Evolutionary conservation across 2,888 invertebrate species (phyloP).

Genomic region (Doris montereyensis): DNA sequence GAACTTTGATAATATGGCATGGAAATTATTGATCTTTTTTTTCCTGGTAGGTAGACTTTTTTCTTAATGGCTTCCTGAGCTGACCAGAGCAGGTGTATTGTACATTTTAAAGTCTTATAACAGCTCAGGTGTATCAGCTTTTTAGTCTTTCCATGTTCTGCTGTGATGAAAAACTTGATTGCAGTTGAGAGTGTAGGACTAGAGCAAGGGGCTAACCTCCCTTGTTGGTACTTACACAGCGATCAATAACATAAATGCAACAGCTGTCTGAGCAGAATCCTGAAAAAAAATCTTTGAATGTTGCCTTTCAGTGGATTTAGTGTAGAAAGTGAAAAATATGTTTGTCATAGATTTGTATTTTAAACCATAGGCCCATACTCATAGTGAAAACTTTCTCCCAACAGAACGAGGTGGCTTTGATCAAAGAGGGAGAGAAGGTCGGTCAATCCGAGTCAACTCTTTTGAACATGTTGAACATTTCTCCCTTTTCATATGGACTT

Average conservation of each 20-base stretch:
- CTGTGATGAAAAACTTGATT: conserved; percentile 37
- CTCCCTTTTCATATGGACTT: conserved; percentile 99
- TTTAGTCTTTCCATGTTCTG: too few species aligned
- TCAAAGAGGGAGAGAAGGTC: conserved; percentile 93
- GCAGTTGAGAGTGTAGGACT: conserved; percentile 35
- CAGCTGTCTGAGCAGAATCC: conserved; percentile 39
- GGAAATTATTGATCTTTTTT: too few species aligned
- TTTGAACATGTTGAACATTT: conserved; percentile 99
- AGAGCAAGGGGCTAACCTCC: conserved; percentile 36
- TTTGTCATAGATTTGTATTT: not conserved
- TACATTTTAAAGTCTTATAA: too few species aligned
- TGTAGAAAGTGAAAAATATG: not conserved
- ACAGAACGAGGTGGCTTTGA: conserved; percentile 77
- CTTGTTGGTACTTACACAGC: conserved; percentile 34
- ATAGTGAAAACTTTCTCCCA: conserved; percentile 34
- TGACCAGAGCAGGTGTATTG: too few species aligned
- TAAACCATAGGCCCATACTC: not conserved
- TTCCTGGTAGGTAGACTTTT: too few species aligned
- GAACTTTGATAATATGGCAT: too few species aligned
- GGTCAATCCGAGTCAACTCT: conserved; percentile 99
- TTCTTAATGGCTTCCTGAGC: too few species aligned
- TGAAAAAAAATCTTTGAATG: too few species aligned
- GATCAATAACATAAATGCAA: conserved; percentile 31
- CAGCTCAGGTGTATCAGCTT: too few species aligned
- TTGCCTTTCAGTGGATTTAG: too few species aligned